Evolutionary conservation across 2,797 vertebrate genomes (phyloP).

Genomic region (Myiotriccus ornatus): DNA sequence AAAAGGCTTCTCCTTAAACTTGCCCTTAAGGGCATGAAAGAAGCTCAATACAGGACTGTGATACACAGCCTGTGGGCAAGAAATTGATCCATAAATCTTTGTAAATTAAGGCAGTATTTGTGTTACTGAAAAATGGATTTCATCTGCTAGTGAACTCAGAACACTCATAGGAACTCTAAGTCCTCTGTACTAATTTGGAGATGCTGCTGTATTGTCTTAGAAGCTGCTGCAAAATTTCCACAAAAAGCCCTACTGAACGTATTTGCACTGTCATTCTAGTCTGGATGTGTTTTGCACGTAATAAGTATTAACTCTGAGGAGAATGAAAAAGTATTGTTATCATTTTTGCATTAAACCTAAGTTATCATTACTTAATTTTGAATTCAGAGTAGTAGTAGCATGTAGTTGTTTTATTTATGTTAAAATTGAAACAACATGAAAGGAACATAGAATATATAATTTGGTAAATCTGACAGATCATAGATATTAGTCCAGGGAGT

Average conservation of each 20-base stretch:
- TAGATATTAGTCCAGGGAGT: background rate
- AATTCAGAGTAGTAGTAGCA: background rate
- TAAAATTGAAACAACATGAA: background rate
- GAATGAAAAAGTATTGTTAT: background rate
- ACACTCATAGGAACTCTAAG: background rate
- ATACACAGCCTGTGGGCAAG: background rate
- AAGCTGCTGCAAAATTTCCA: background rate
- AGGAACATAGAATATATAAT: background rate
- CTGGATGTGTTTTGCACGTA: background rate
- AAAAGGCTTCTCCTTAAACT: background rate
- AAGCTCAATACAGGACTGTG: background rate
- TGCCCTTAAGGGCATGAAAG: background rate
- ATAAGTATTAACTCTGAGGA: background rate
- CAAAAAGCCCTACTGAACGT: background rate
- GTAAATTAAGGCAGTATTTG: slow-evolving; percentile 21
- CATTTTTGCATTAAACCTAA: background rate
- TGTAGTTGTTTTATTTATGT: background rate
- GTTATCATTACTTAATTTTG: background rate
- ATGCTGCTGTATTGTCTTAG: background rate
- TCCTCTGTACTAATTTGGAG: background rate
- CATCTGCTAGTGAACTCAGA: background rate
- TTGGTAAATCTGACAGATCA: background rate
- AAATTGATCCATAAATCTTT: slow-evolving; percentile 49
- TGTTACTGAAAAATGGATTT: slow-evolving; percentile 28
- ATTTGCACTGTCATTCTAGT: background rate